Base-by-base conservation (phyloP, 1,140 invertebrate species). In the Pogonognathellus flavescens region DNA sequence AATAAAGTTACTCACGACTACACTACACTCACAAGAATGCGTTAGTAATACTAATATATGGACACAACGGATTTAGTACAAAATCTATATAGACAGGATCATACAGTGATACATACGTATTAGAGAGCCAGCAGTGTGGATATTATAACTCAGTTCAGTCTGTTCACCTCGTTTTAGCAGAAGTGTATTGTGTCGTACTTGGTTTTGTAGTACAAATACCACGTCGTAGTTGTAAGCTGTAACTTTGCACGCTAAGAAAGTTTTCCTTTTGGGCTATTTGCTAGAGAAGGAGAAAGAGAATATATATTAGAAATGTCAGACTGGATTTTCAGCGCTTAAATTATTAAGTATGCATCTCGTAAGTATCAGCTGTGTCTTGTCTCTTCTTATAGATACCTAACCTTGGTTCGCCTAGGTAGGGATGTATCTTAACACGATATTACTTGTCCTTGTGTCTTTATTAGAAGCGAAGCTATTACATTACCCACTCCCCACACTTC, bases 251-350 rank as follows among this genome's bases (percentile, higher is more conserved):
- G 49, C 25, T 49, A 31, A 16, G 70, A 55, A 81, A 55, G 22
- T 57, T 11, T 81, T 22, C 52, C 18, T 52, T 22, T n/a, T 52
- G 20, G 18, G 49, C 18, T 55, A 10, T 53, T 57, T 55, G 8
- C 18, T 81, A 7, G 20, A 81, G 53, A 50, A 57, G 50, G 20
- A 55, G 80, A 52, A 49, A 50, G 22, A 76, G 70, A 76, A 76
- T 76, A 81, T 66, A 66, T 81, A 81, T 81, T 57, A 81, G 8
- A 81, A 31, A 53, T 81, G 80, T 81, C 80, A 55, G 80, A 22
- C 80, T 81, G 80, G 80, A 81, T 81, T 81, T 81, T 81, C 80
- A 81, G 50, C 80, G 80, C 80, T 81, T 81, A 81, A 81, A 81
- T 81, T 81, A 81, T 81, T 81, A 81, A 81, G 80, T 81, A 57